Conservation (phyloP, 2,888 invertebrate species). For the Ormyrus rosae region DNA sequence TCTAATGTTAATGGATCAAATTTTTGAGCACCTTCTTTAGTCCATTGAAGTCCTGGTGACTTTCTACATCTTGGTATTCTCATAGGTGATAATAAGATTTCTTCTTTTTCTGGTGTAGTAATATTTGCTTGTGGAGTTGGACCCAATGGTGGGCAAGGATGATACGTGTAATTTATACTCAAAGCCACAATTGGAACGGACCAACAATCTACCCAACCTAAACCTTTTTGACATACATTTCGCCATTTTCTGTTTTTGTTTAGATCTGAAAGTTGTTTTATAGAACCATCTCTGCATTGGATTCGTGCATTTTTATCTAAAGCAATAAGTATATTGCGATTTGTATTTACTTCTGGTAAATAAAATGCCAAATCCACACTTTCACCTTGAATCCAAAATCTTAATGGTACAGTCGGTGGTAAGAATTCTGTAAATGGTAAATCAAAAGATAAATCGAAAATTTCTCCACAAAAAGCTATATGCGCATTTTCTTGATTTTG, state of each 20-base stretch:
- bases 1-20: conserved; percentile 92
- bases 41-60: conserved; percentile 83
- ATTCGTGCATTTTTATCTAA: conserved; percentile 93
- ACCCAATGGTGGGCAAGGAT: conserved; percentile 92
- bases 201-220: conserved; percentile 98
- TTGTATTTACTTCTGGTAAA: conserved; percentile 94
- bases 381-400: conserved; percentile 97
- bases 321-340: conserved; percentile 87
- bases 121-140: conserved; percentile 94
- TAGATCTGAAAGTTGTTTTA: conserved; percentile 78
- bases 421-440: conserved; percentile 96
- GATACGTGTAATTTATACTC: conserved; percentile 93
- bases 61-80: conserved; percentile 89
- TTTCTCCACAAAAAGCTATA: conserved; percentile 94
- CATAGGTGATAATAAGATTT: conserved; percentile 93
- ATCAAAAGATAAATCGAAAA: conserved; percentile 94
- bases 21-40: conserved; percentile 82
- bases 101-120: conserved; percentile 96
- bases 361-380: conserved; percentile 93
- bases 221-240: conserved; percentile 83
- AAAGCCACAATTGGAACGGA: conserved; percentile 95
- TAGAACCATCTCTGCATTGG: conserved; percentile 85
- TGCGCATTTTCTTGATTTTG: conserved; percentile 97
- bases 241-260: conserved; percentile 84
- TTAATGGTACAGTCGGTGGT: conserved; percentile 91